Base-by-base conservation (phyloP, 2,113 vertebrate species). In the Prionailurus bengalensis region DNA sequence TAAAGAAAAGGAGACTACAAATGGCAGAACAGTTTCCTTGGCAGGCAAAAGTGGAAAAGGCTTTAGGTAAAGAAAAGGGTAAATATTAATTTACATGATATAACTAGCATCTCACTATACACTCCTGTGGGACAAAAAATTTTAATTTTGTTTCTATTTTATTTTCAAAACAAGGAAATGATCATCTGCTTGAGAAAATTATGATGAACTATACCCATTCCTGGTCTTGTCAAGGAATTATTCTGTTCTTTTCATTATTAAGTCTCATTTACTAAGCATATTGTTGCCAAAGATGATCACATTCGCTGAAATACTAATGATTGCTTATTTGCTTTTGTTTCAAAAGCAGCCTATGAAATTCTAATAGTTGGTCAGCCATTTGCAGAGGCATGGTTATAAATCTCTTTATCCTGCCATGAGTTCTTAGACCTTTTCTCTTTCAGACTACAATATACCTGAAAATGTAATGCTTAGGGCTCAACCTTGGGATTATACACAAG, bases 111-210 rank as follows among this genome's bases (percentile, higher is more conserved):
- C 76, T 92, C 27, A 89, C 55, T 65, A 78, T 42, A 63, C 10
- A 45, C 12, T 89, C 65, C 42, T 61, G 17, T 81, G 79, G 58
- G 39, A 74, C 58, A 97, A 90, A 95, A 97, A 61, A 10, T 58
- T 58, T 58, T 58, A 58, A 19, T 58, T 58, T 58, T 23, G 27
- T 21, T 21, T 45, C 25, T 36, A 88, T 55, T 96, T 97, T 89
- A 80, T 68, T 68, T 85, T 95, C 36, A 81, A 81, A 92, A 94
- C 8, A 81, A 33, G 39, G 48, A 92, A 85, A 85, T 61, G 17
- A 89, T 58, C 55, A 94, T 39, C 19, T 84, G 89, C 78, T 94
- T 94, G 48, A 91, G 36, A 76, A 88, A 88, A 91, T 71, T 70
- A 36, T 48, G 82, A 73, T 66, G 12, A 86, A 87, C 68, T 63